Base-by-base conservation (phyloP, 2,113 vertebrate species). In the Merops nubicus region DNA sequence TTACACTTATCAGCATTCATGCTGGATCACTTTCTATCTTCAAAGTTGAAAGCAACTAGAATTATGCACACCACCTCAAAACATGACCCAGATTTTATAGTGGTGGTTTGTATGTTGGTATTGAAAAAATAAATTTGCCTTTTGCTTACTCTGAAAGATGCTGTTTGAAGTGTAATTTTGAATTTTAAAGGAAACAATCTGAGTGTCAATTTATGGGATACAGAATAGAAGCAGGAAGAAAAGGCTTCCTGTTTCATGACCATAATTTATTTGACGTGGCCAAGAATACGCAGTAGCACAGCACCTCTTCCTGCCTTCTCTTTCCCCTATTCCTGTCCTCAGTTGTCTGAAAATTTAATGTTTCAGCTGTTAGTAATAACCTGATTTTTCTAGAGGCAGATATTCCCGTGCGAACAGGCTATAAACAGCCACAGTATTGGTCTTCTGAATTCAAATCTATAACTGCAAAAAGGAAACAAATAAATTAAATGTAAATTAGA, bases 1-100 rank as follows among this genome's bases (percentile, higher is more conserved):
- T 90, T 91, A 81, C 47, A 82, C 73, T 94, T 87, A 95, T 53
- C 87, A 95, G 64, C 73, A 91, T 93, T 94, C 83, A 76, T 48
- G 36, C 57, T 28, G 8, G 65, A 91, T 78, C 53, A 29, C 65
- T 96, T 96, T 92, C 76, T 83, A 28, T 64, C 89, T 97, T 95
- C 81, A 65, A 85, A 94, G 78, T 77, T 88, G 67, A 97, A 95
- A 93, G 81, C 59, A 90, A 64, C 45, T 47, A 34, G 70, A 91
- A 94, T 96, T 96, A 85, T 77, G 63, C 78, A 91, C 70, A 85
- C 45, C 79, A 88, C 65, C 43, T 65, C 77, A 89, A 91, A 96
- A 89, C 2, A 10, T 65, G 91, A 92, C 93, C 93, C 73, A 87
- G 89, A 92, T 93, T 95, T 85, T 72, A 38, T 21, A 76, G 57